Evolutionary conservation across 2,888 invertebrate genomes (phyloP), one percentile per base, ranked within the genome.

Genomic region (Galerucella calmariensis): DNA sequence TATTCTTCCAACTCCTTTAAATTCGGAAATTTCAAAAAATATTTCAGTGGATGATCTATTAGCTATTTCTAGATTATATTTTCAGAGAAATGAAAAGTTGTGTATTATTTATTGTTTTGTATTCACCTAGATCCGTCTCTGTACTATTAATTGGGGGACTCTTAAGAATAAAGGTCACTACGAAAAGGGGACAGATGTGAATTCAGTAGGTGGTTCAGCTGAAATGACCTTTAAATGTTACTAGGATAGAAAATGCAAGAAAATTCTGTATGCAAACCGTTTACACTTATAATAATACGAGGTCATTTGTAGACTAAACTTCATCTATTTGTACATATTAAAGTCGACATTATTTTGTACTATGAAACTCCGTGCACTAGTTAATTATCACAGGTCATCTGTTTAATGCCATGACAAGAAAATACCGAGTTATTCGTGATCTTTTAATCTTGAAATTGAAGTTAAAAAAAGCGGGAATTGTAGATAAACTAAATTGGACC

Each of bases 181-280:
- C 48, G 48, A 44, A 46, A 59, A 69, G 14, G 41, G 68, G 59
- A 14, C 58, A 68, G 9, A 68, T 53, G 12, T 27, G 27, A 11
- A 48, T 48, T 48, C 48, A 48, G 48, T 48, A 11, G 51, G 8
- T 48, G 41, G n/a, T 20, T 48, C 24, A 24, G 46, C 4, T 16
- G 35, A 53, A 51, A 67, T 27, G 35, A 44, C 51, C 53, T 67
- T 67, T 67, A 53, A 65, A 65, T 20, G 65, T 65, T 24, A 48
- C 20, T 48, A 24, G 14, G 27, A 16, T 51, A 61, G 24, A 53
- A 53, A 16, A n/a, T 14, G 16, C 53, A 16, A 14, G 16, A 16
- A 14, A 16, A 53, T 53, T 53, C 16, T 5, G 53, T 9, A 14
- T 53, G 16, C 5, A 14, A 14, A 35, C 35, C 5, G 35, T 0